These are phyloP conservation scores for Nycticorax nycticorax DNA, from an alignment of 2,113 vertebrate species.

Conservation along the genomic window DNA sequence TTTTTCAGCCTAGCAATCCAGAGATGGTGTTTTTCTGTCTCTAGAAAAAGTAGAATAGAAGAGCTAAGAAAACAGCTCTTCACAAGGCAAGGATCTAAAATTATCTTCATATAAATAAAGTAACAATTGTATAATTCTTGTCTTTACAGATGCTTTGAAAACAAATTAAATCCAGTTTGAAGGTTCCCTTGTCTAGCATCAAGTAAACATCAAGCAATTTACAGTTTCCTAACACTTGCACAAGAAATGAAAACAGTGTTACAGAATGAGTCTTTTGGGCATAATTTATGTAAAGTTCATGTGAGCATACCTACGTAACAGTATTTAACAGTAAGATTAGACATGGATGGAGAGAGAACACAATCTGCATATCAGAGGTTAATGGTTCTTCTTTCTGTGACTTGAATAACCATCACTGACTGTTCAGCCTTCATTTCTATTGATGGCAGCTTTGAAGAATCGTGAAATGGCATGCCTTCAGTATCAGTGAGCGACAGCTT, in stretches of 20 bases:
- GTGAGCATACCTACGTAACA: neutral
- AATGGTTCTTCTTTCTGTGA: neutral
- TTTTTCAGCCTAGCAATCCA: neutral
- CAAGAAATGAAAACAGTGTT: neutral
- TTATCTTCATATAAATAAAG: neutral
- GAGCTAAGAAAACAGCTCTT: constrained; percentile 4
- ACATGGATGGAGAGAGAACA: neutral
- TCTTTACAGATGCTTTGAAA: neutral
- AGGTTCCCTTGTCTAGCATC: neutral
- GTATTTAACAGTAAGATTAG: neutral
- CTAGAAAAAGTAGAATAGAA: neutral
- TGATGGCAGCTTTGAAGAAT: neutral
- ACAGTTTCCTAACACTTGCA: neutral
- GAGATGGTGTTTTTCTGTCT: neutral
- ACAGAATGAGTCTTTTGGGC: neutral
- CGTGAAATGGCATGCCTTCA: neutral
- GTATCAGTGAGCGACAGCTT: neutral
- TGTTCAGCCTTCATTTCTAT: neutral
- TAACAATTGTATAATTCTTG: neutral
- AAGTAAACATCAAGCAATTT: constrained; percentile 3
- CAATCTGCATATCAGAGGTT: neutral
- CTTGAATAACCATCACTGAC: neutral
- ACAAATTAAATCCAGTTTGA: neutral
- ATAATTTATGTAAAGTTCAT: neutral
- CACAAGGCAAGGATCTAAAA: neutral